A percentile compares a stretch with the other conserved stretches of the same genome.
Evolutionary conservation across 2,113 vertebrate species (phyloP).

Genomic region (Albula glossodonta): DNA sequence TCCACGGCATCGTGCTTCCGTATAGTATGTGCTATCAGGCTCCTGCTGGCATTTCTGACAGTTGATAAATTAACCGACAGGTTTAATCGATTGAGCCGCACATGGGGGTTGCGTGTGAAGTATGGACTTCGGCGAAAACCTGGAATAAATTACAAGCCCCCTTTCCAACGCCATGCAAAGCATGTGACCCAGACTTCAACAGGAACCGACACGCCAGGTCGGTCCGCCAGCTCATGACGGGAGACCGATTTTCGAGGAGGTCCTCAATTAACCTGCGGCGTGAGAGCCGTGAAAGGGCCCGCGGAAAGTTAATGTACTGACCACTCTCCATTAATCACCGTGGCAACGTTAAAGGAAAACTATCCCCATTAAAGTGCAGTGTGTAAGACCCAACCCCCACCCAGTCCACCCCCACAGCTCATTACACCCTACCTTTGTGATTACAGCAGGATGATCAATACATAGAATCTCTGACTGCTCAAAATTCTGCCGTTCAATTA

Average conservation of each 20-base stretch:
- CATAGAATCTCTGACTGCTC: not conserved
- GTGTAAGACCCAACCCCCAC: not conserved
- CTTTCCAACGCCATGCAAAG: not conserved
- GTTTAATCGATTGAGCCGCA: slow-evolving; percentile 2
- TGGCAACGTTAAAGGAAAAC: not conserved
- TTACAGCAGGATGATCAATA: not conserved
- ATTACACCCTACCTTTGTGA: not conserved
- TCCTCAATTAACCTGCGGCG: not conserved
- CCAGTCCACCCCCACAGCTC: not conserved
- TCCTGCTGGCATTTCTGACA: not conserved
- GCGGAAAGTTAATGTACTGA: not conserved
- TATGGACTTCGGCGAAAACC: not conserved
- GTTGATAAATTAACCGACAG: not conserved
- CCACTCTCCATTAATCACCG: not conserved
- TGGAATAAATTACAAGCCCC: not conserved
- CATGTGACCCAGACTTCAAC: not conserved
- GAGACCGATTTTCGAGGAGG: not conserved
- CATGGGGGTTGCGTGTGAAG: not conserved
- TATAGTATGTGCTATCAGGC: not conserved
- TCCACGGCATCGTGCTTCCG: not conserved
- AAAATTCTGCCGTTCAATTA: not conserved
- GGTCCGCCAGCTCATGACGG: not conserved
- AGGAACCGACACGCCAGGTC: not conserved
- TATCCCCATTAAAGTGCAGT: not conserved
- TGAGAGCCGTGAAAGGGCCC: not conserved